A percentile compares a stretch with the other conserved stretches of the same genome.
phyloP scores from a whole-genome alignment of 53 echinoderm and acorn worm genomes.

The Holothuria leucospilota region DNA sequence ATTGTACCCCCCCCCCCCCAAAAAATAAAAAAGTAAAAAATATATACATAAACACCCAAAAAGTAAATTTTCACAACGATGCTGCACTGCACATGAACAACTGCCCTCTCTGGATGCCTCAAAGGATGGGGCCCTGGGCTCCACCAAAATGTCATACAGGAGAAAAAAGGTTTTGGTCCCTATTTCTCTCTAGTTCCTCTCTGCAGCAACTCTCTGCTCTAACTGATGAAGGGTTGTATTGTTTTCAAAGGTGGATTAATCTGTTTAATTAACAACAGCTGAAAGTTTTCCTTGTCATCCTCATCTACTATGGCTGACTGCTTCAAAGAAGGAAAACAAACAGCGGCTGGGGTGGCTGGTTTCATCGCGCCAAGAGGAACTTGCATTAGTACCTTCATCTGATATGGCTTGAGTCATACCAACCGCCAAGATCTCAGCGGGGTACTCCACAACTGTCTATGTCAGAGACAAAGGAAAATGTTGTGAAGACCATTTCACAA shows the following conservation, averaged over 20 bases:
- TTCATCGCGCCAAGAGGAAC: not conserved
- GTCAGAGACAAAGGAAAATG: not conserved
- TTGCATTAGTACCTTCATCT: not conserved
- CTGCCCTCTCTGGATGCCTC: too few species aligned
- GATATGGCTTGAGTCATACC: constrained; percentile 41
- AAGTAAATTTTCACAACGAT: too few species aligned
- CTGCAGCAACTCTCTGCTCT: too few species aligned
- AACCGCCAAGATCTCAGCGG: constrained; percentile 5
- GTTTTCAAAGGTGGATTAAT: constrained; percentile 2
- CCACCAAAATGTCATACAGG: too few species aligned
- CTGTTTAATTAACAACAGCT: constrained; percentile 28
- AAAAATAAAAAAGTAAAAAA: too few species aligned
- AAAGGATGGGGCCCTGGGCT: too few species aligned
- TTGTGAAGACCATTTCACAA: not conserved
- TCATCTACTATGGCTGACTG: constrained; percentile 3
- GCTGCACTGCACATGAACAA: too few species aligned
- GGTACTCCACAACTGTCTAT: not conserved
- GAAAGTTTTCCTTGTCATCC: not conserved
- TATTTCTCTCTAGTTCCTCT: too few species aligned
- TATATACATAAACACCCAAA: too few species aligned
- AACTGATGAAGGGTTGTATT: too few species aligned
- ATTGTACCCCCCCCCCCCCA: too few species aligned
- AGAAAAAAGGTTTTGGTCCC: too few species aligned
- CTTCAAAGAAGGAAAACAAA: not conserved
- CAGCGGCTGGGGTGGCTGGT: not conserved